phyloP scores from a whole-genome alignment of 2,113 vertebrate genomes.

The Pachypanchax playfairii region DNA sequence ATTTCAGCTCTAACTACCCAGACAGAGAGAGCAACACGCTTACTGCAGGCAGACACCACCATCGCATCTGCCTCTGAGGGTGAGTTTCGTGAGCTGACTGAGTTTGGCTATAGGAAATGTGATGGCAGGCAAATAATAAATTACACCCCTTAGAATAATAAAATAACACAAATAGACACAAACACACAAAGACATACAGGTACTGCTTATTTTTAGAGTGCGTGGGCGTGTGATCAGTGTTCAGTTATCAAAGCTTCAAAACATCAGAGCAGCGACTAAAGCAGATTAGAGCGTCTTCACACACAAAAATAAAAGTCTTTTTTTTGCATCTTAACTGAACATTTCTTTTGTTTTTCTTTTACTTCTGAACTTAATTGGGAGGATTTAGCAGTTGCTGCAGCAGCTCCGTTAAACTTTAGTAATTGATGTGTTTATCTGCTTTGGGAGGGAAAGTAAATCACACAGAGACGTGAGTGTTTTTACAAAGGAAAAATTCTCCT shows the following conservation, averaged over 20 bases:
- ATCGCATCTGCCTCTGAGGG: slow-evolving; percentile 30
- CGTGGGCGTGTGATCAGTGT: slow-evolving; percentile 30
- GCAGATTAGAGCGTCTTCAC: slow-evolving; percentile 36
- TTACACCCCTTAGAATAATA: slow-evolving; percentile 9
- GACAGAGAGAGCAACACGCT: slow-evolving; percentile 69
- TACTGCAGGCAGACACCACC: slow-evolving; percentile 56
- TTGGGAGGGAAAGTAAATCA: slow-evolving; percentile 52
- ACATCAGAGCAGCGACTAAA: slow-evolving; percentile 45
- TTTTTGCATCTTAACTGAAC: slow-evolving; percentile 21
- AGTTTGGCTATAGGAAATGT: slow-evolving; percentile 20
- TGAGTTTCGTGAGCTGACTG: slow-evolving; percentile 29
- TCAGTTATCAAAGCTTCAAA: slow-evolving; percentile 28
- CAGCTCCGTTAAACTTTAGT: slow-evolving; percentile 53
- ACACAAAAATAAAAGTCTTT: slow-evolving; percentile 3
- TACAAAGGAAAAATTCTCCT: too few species aligned
- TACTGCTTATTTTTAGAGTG: slow-evolving; percentile 33
- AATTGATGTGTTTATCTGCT: slow-evolving; percentile 58
- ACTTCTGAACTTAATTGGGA: slow-evolving; percentile 52
- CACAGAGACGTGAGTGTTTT: too few species aligned
- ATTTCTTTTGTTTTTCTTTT: slow-evolving; percentile 21
- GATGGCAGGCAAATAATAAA: slow-evolving; percentile 25
- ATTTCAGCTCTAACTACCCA: slow-evolving; percentile 73
- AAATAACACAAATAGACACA: slow-evolving; percentile 28
- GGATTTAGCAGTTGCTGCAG: slow-evolving; percentile 40
- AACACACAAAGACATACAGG: slow-evolving; percentile 15